These are phyloP conservation scores for Noctilio leporinus DNA, from an alignment of 2,113 vertebrate species.

Conservation along the genomic window DNA sequence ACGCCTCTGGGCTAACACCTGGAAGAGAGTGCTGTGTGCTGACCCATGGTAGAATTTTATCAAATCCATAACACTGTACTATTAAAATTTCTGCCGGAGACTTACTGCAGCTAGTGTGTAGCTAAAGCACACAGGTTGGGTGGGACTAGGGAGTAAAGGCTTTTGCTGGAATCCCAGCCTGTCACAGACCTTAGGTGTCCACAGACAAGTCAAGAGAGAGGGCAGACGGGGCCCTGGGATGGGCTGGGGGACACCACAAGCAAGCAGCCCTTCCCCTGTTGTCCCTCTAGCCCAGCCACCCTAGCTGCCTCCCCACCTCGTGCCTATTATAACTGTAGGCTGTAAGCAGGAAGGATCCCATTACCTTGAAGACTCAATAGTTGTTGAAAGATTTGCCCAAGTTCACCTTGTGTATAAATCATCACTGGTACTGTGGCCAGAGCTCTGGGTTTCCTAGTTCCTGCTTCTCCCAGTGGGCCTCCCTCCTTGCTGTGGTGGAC, in stretches of 20 bases:
- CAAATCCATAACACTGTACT: neutral
- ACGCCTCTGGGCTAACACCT: neutral
- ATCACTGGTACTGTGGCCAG: neutral
- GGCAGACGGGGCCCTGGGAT: neutral
- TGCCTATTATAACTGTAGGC: neutral
- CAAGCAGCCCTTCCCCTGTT: neutral
- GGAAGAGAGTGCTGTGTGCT: neutral
- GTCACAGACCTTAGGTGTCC: neutral
- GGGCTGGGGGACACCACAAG: neutral
- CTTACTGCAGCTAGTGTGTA: neutral
- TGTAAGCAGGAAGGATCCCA: neutral
- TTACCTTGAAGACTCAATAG: neutral
- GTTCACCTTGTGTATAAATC: neutral
- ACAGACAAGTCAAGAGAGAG: neutral
- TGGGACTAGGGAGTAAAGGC: neutral
- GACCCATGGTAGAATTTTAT: neutral
- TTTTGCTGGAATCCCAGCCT: neutral
- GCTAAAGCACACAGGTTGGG: neutral
- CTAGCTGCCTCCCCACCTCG: neutral
- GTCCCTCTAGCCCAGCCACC: neutral
- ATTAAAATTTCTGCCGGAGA: neutral
- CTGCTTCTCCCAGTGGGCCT: neutral
- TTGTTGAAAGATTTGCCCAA: neutral
- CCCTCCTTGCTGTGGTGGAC: neutral
- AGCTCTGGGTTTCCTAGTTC: neutral